Percentiles rank a stretch among this genome's conserved stretches.
phyloP scores from a whole-genome alignment of 2,888 invertebrate species.

The Hirtodrosophila trivittata region DNA sequence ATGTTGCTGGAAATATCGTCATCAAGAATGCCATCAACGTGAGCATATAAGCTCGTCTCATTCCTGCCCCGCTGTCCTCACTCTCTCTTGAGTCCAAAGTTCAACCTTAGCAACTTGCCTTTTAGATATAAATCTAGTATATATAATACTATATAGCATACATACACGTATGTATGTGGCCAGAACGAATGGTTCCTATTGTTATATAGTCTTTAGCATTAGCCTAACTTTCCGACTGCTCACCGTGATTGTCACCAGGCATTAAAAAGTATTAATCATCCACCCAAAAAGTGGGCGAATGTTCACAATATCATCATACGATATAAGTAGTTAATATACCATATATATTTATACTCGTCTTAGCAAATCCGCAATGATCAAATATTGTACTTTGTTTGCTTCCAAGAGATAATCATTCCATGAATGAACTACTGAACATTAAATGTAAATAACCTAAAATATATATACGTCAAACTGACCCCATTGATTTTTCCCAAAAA shows the following conservation, averaged over 20 bases:
- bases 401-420: conserved; percentile 33
- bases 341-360: conserved; percentile 16
- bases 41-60: conserved; percentile 56
- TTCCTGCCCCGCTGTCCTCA: background rate
- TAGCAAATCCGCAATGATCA: conserved; percentile 16
- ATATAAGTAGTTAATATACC: conserved; percentile 23
- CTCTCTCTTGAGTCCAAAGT: conserved; percentile 36
- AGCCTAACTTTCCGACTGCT: conserved; percentile 50
- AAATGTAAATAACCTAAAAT: conserved; percentile 11
- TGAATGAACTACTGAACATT: conserved; percentile 48
- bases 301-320: conserved; percentile 14
- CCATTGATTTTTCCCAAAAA: too few species aligned
- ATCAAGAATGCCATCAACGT: conserved; percentile 80
- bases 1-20: conserved; percentile 75
- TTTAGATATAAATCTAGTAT: conserved; percentile 27
- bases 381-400: conserved; percentile 11
- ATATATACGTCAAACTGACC: too few species aligned
- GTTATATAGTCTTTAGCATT: conserved; percentile 44
- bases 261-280: conserved; percentile 56
- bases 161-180: conserved; percentile 8
- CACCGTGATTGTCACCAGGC: conserved; percentile 30
- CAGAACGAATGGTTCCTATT: conserved; percentile 58
- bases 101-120: conserved; percentile 40
- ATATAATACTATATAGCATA: too few species aligned
- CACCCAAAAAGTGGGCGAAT: conserved; percentile 26